Conservation (phyloP, 2,113 vertebrate species). For the Oenanthe oenanthe region DNA sequence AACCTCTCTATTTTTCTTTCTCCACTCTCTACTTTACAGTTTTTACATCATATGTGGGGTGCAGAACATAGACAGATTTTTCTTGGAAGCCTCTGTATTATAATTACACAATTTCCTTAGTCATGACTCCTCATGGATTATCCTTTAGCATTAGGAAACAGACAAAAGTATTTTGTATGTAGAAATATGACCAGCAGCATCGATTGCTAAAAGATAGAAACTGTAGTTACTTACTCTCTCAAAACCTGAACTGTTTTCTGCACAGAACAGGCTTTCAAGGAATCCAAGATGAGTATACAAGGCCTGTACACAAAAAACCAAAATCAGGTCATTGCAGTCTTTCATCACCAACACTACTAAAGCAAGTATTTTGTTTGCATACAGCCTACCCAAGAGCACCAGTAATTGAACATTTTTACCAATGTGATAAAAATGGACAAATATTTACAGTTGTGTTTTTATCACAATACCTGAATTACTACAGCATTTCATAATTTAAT, state of each 20-base stretch:
- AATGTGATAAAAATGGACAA: background rate
- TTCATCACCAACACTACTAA: background rate
- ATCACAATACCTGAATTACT: background rate
- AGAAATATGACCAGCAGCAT: background rate
- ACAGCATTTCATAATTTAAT: background rate
- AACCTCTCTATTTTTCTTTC: background rate
- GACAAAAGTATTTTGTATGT: background rate
- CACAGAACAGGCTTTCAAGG: conserved; percentile 87
- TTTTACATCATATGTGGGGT: background rate
- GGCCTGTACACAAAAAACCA: conserved; percentile 78
- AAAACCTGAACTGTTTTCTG: conserved; percentile 90
- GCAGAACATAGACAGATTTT: background rate
- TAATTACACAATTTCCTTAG: background rate
- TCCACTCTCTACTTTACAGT: background rate
- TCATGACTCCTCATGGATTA: background rate
- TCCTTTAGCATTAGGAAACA: background rate
- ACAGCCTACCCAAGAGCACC: background rate
- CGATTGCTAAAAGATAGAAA: background rate
- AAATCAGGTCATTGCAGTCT: background rate
- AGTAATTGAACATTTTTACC: background rate
- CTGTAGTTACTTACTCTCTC: conserved; percentile 87
- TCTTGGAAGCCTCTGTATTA: background rate
- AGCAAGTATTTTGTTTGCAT: background rate
- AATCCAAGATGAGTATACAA: conserved; percentile 95
- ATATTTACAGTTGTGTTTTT: background rate